Conservation (phyloP, 2,888 invertebrate genomes). For the Mythimna loreyi region DNA sequence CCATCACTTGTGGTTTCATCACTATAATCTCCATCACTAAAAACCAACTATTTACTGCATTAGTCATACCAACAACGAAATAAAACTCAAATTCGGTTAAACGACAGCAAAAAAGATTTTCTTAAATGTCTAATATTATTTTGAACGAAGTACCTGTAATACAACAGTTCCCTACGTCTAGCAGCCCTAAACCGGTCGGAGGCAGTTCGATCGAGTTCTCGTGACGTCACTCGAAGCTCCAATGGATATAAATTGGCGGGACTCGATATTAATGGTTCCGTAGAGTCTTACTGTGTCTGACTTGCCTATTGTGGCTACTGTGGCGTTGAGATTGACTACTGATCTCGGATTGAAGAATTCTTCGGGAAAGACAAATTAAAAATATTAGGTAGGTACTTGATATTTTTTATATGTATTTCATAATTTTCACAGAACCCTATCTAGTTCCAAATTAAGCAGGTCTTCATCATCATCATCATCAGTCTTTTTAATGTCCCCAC, state of each 20-base stretch:
- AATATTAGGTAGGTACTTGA: background rate
- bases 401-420: background rate
- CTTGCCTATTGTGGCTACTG: constrained; percentile 54
- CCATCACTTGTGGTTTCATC: too few species aligned
- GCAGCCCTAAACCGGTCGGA: constrained; percentile 58
- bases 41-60: too few species aligned
- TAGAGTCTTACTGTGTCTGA: constrained; percentile 59
- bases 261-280: constrained; percentile 68
- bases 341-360: constrained; percentile 8
- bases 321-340: constrained; percentile 35
- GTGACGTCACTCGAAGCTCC: constrained; percentile 65
- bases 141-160: too few species aligned
- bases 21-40: too few species aligned
- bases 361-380: background rate
- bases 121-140: too few species aligned
- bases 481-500: too few species aligned
- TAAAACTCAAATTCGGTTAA: too few species aligned
- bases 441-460: too few species aligned
- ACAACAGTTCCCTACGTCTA: constrained; percentile 2
- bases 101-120: too few species aligned
- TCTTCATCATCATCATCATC: too few species aligned
- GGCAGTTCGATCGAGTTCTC: constrained; percentile 47
- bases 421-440: too few species aligned
- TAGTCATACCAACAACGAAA: too few species aligned
- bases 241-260: constrained; percentile 73